A percentile compares a stretch with the other conserved stretches of the same genome.
Conservation (phyloP, 2,888 invertebrate genomes). For the Tanypteryx hageni region DNA sequence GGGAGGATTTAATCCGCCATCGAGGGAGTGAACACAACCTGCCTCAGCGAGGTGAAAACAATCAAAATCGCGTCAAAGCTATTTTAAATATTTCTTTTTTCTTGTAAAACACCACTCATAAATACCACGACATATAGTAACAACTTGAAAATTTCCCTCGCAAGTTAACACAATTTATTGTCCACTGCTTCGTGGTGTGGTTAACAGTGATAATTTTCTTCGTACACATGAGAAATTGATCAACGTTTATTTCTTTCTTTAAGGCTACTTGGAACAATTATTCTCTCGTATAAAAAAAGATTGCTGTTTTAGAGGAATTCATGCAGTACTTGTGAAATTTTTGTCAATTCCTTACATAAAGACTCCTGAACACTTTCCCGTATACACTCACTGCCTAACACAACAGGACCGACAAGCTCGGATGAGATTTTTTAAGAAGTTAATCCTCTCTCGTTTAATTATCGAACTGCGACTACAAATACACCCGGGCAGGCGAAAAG, state of each 20-base stretch:
- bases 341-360: conserved; percentile 15
- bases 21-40: conserved; percentile 53
- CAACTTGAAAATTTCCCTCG: conserved; percentile 69
- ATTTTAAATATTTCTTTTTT: conserved; percentile 65
- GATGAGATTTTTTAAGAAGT: conserved; percentile 28
- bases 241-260: conserved; percentile 58
- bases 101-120: conserved; percentile 65
- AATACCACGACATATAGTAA: conserved; percentile 67
- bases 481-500: conserved; percentile 47
- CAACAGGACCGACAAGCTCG: conserved; percentile 58
- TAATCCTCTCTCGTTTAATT: background rate
- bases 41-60: conserved; percentile 52
- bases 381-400: conserved; percentile 57
- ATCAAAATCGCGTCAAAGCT: conserved; percentile 57
- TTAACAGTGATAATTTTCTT: conserved; percentile 63
- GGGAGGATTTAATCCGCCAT: conserved; percentile 30
- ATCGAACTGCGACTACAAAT: conserved; percentile 51
- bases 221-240: conserved; percentile 60
- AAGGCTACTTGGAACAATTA: conserved; percentile 63
- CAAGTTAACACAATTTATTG: conserved; percentile 68
- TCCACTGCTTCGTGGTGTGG: conserved; percentile 68
- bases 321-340: conserved; percentile 62
- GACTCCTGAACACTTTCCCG: conserved; percentile 61
- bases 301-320: conserved; percentile 57
- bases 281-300: conserved; percentile 62